Evolutionary conservation across 1,140 invertebrate genomes (phyloP).

Genomic region (Heterodera schachtii): DNA sequence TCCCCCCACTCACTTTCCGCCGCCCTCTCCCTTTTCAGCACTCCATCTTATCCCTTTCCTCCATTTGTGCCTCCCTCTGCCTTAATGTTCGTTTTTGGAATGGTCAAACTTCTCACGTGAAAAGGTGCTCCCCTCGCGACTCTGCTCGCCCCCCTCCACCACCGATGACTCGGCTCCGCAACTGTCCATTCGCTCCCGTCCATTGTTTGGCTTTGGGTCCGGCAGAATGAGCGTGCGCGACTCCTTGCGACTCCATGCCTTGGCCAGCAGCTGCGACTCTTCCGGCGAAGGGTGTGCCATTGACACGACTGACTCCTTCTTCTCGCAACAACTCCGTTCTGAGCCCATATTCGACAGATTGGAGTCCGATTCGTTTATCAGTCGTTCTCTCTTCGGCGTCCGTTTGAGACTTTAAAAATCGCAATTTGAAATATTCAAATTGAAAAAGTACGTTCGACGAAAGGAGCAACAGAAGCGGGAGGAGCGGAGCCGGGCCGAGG

Average conservation of each 20-base stretch:
- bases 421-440: too few relatives aligned
- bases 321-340: not conserved
- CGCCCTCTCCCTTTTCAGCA: too few relatives aligned
- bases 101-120: not conserved
- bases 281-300: slow-evolving; percentile 1
- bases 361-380: slow-evolving; percentile 1
- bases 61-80: too few relatives aligned
- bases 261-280: slow-evolving; percentile 3
- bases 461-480: slow-evolving; percentile 18
- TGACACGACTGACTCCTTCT: not conserved
- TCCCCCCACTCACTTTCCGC: too few relatives aligned
- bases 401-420: not conserved
- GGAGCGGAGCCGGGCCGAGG: slow-evolving; percentile 1
- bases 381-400: slow-evolving; percentile 5
- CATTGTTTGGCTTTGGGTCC: not conserved
- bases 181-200: not conserved
- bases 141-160: not conserved
- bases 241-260: not conserved
- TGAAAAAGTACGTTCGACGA: not conserved
- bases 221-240: not conserved
- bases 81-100: not conserved
- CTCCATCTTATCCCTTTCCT: too few relatives aligned
- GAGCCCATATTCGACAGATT: not conserved
- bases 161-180: not conserved
- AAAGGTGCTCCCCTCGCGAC: not conserved